phyloP scores from a whole-genome alignment of 1,140 invertebrate genomes.

The Phymastichus coffea region DNA sequence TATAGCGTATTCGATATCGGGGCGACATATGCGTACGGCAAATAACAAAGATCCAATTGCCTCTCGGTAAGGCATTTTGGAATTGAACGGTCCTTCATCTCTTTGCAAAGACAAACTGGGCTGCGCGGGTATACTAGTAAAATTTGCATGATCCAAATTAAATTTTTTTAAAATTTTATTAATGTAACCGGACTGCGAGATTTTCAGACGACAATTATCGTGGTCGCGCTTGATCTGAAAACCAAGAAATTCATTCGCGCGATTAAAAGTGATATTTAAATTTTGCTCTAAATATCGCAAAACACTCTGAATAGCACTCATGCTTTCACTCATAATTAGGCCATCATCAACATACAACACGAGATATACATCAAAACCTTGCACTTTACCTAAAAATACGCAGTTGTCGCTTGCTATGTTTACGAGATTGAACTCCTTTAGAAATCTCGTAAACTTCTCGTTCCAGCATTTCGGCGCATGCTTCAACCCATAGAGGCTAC shows the following conservation, averaged over 20 bases:
- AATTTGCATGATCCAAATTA: not conserved
- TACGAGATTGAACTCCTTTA: constrained; percentile 26
- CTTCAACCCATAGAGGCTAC: constrained; percentile 50
- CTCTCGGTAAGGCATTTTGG: constrained; percentile 20
- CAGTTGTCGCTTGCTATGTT: constrained; percentile 29
- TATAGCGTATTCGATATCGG: constrained; percentile 13
- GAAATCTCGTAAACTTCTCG: too few relatives aligned
- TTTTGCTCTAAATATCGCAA: constrained; percentile 21
- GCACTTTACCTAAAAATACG: constrained; percentile 29
- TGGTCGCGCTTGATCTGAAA: constrained; percentile 30
- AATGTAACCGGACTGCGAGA: not conserved
- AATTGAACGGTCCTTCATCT: too few relatives aligned
- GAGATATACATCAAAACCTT: constrained; percentile 29
- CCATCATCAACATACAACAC: constrained; percentile 35
- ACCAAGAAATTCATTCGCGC: constrained; percentile 28
- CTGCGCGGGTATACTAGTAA: not conserved
- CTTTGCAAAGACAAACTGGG: too few relatives aligned
- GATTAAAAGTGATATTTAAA: constrained; percentile 28
- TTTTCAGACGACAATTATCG: not conserved
- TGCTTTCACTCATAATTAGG: constrained; percentile 19
- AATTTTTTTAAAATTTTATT: constrained; percentile 3
- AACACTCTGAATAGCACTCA: constrained; percentile 14
- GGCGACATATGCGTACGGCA: not conserved
- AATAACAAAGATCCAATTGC: constrained; percentile 19
- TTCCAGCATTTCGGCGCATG: constrained; percentile 50